Evolutionary conservation across 2,888 invertebrate genomes (phyloP), one percentile per base, ranked within the genome.

Genomic region (Allacma fusca): DNA sequence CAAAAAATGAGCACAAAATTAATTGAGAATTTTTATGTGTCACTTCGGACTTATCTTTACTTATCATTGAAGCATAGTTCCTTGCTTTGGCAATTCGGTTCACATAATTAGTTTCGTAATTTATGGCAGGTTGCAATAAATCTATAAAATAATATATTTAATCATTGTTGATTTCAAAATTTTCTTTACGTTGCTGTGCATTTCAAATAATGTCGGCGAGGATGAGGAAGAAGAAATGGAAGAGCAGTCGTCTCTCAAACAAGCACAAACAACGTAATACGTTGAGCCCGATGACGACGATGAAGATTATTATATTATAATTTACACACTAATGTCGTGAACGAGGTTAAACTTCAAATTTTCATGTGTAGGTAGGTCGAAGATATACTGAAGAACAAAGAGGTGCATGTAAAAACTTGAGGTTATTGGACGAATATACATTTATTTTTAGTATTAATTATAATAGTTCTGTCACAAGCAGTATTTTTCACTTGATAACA

Each of bases 1-100:
- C 21, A 57, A 57, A 21, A 13, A 57, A 57, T 57, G 21, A 57
- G 34, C 21, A 57, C 19, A 57, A 57, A 57, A 21, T 57, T 21
- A 57, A 57, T 57, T 57, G 19, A 57, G 57, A 57, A 57, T 57
- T 21, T 57, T 57, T 19, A 57, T 57, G 57, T 5, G 57, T 57
- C 57, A 57, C 21, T 21, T 21, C 57, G 57, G 57, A 21, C 57
- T 57, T 57, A 57, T 21, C 57, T 16, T 57, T 57, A 21, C 21
- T 70, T 67, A 34, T 57, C 26, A 57, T 59, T 72, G 71, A 57
- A 72, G 71, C 71, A 72, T 28, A 72, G 13, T 70, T 59, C 28
- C 59, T 72, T 72, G 28, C 57, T 70, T 72, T 72, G 71, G 71
- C 71, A 72, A 72, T 72, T 59, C 71, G 59, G 59, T 50, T 72